These are phyloP conservation scores for Scaptomyza pallida DNA, from an alignment of 1,140 invertebrate genomes.

Conservation along the genomic window DNA sequence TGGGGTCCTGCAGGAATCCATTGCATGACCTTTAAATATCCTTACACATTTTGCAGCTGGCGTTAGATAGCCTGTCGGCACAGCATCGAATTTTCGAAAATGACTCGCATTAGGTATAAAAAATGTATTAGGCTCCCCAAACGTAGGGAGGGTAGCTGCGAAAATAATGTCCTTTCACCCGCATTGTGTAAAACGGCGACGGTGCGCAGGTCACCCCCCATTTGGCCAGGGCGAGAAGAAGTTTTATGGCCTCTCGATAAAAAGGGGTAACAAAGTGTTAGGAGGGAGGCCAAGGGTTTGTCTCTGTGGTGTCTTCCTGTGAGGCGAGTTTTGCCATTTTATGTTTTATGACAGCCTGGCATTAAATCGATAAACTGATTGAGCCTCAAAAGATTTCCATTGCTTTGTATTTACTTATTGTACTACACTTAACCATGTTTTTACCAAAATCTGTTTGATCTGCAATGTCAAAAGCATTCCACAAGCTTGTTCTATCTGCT, in stretches of 20 bases:
- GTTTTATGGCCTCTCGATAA: conserved; percentile 11
- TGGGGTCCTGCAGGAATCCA: neutral
- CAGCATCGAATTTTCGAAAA: conserved; percentile 50
- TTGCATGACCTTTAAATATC: conserved; percentile 71
- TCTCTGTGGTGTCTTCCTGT: neutral
- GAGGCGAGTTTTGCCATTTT: conserved; percentile 36
- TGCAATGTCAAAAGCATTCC: neutral
- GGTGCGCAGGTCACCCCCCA: conserved; percentile 29
- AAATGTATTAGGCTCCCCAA: conserved; percentile 62
- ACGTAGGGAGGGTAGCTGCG: neutral
- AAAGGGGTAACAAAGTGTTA: conserved; percentile 28
- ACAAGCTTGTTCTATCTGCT: neutral
- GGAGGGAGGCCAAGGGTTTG: neutral
- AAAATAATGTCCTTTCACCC: neutral
- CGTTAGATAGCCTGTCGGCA: conserved; percentile 8
- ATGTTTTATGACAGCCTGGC: conserved; percentile 66
- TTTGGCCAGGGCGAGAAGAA: conserved; percentile 3
- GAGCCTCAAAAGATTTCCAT: conserved; percentile 73
- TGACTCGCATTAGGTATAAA: conserved; percentile 66
- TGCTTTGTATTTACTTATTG: conserved; percentile 65
- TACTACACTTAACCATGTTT: conserved; percentile 49
- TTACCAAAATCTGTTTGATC: conserved; percentile 59
- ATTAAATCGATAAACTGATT: conserved; percentile 76
- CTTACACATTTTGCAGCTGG: conserved; percentile 49
- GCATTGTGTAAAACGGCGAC: conserved; percentile 18